A percentile compares a stretch with the other conserved stretches of the same genome.
Conservation (phyloP, 2,113 vertebrate species). For the Pimephales promelas region DNA sequence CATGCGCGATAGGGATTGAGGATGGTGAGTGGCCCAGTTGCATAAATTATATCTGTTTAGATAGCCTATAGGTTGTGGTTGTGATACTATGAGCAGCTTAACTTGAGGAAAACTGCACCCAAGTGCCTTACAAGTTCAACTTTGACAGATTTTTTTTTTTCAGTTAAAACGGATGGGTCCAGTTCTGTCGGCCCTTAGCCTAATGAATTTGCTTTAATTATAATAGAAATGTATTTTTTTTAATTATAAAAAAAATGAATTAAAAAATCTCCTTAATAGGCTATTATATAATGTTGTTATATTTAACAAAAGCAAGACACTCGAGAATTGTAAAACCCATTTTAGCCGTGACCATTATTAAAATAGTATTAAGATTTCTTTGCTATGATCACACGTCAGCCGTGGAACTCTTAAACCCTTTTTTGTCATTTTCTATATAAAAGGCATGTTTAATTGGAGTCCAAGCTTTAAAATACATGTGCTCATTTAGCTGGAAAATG, state of each 20-base stretch:
- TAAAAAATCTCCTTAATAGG: background rate
- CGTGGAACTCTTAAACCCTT: background rate
- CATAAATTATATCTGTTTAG: conserved; percentile 11
- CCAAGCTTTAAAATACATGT: background rate
- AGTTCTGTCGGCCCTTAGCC: background rate
- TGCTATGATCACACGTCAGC: background rate
- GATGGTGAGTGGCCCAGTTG: background rate
- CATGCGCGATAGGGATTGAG: background rate
- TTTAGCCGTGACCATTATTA: background rate
- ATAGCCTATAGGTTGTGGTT: background rate
- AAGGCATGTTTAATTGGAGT: background rate
- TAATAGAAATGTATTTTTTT: too few relatives aligned
- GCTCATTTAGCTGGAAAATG: background rate
- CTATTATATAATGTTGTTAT: background rate
- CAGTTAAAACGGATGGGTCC: background rate
- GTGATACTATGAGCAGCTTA: background rate
- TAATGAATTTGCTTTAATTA: too few relatives aligned
- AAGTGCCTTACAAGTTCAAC: background rate
- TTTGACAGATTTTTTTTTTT: background rate
- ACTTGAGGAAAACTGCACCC: background rate
- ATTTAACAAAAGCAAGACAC: background rate
- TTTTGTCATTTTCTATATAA: background rate
- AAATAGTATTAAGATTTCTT: background rate
- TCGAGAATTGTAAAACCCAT: background rate
- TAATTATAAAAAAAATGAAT: too few relatives aligned